Percentiles rank a stretch among this genome's conserved stretches.
Evolutionary conservation across 2,797 vertebrate species (phyloP).

Genomic region (Smutsia gigantea): DNA sequence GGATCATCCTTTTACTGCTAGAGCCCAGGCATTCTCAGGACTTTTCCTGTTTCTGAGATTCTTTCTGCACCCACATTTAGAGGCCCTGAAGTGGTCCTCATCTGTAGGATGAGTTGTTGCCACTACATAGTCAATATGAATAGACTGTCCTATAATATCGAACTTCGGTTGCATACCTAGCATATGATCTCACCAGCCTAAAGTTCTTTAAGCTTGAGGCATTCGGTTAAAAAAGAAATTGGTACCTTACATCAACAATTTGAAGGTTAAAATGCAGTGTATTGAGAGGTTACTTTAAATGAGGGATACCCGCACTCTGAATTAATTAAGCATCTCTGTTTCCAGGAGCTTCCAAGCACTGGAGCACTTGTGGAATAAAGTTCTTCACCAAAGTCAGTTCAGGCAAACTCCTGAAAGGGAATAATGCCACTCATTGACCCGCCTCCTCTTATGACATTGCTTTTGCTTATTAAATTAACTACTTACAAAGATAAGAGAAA

Average conservation of each 20-base stretch:
- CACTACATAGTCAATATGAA: no score
- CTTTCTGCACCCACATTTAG: neutral
- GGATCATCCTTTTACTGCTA: neutral
- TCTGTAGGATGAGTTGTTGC: neutral
- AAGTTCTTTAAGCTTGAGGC: neutral
- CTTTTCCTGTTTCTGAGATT: neutral
- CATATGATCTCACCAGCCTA: neutral
- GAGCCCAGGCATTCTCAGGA: neutral
- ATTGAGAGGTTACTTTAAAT: conserved; percentile 14
- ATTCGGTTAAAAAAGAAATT: neutral
- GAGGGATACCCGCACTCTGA: neutral
- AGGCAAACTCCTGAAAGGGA: conserved; percentile 32
- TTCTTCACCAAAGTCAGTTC: conserved; percentile 44
- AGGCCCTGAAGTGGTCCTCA: neutral
- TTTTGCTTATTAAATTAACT: neutral
- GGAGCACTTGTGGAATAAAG: neutral
- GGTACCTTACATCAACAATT: neutral
- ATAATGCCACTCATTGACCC: neutral
- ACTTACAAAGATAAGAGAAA: conserved; percentile 90
- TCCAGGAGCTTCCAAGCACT: conserved; percentile 36
- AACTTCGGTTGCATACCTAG: neutral
- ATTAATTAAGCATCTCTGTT: conserved; percentile 57
- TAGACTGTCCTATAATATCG: neutral
- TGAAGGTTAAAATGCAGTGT: neutral
- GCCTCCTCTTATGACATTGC: neutral